Conservation (phyloP, 23 tunicate genomes). For the Clavelina lepadiformis region DNA sequence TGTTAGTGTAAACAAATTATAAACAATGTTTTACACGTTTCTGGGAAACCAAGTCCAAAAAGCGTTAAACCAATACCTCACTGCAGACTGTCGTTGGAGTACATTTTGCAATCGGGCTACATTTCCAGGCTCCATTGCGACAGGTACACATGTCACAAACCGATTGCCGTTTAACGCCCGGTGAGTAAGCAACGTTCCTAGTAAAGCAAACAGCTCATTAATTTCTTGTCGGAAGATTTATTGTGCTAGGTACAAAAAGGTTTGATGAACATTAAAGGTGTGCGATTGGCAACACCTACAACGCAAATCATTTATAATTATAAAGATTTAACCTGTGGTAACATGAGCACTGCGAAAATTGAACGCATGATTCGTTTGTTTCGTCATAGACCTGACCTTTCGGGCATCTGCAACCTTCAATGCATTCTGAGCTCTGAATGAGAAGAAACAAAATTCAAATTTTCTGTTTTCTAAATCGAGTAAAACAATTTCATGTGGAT, state of each 20-base stretch:
- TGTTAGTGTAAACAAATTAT: not conserved
- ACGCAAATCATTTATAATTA: no score
- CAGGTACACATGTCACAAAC: constrained; percentile 65
- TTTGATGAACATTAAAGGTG: no score
- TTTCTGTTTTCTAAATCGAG: no score
- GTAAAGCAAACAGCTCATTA: no score
- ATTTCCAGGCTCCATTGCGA: constrained; percentile 61
- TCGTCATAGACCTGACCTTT: constrained; percentile 58
- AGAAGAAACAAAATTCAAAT: no score
- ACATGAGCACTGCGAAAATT: constrained; percentile 44
- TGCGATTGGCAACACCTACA: no score
- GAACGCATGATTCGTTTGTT: constrained; percentile 43
- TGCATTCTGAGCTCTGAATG: constrained; percentile 58
- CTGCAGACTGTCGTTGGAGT: constrained; percentile 55
- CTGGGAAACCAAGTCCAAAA: not conserved
- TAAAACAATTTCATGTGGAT: no score
- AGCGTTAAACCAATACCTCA: constrained; percentile 33
- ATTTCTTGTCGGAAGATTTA: no score
- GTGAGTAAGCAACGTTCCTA: constrained; percentile 55
- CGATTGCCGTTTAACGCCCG: constrained; percentile 55
- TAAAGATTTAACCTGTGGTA: constrained; percentile 54
- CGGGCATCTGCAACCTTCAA: constrained; percentile 87
- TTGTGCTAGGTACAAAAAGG: no score
- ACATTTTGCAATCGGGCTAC: constrained; percentile 54
- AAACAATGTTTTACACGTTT: not conserved